Conservation (phyloP, 2,888 invertebrate genomes). For the Folsomia manolachei region DNA sequence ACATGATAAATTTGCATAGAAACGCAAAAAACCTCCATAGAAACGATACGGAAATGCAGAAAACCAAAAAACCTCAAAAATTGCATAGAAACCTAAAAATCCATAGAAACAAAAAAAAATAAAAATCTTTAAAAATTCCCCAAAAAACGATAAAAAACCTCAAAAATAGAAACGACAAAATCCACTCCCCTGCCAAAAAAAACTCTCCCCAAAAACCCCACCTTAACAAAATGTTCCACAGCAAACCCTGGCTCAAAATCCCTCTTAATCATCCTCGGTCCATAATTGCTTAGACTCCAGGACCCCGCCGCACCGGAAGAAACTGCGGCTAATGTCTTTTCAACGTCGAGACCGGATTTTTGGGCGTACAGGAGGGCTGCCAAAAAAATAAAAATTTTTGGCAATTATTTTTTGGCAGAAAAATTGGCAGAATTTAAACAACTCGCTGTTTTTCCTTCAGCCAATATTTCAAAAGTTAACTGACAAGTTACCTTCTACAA, state of each 20-base stretch:
- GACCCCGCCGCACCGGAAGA: conserved; percentile 31
- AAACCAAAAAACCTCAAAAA: too few species aligned
- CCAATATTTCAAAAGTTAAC: too few species aligned
- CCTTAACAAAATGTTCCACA: conserved; percentile 37
- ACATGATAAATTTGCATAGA: too few species aligned
- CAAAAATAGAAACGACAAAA: too few species aligned
- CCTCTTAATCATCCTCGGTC: conserved; percentile 30
- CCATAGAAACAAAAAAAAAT: background rate
- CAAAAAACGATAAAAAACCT: too few species aligned
- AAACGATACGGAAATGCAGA: too few species aligned
- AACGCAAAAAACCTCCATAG: too few species aligned
- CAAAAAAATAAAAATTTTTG: conserved; percentile 6
- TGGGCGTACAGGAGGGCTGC: conserved; percentile 29
- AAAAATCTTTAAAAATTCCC: too few species aligned
- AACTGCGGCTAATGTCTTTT: conserved; percentile 26
- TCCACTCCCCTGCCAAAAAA: background rate
- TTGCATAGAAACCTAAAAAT: background rate
- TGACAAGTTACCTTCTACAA: conserved; percentile 34
- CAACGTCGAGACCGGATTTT: conserved; percentile 31
- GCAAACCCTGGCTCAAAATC: conserved; percentile 34
- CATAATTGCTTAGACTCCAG: conserved; percentile 28
- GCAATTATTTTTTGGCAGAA: too few species aligned
- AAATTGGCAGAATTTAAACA: too few species aligned
- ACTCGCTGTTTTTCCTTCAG: too few species aligned
- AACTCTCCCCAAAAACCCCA: background rate